Evolutionary conservation across 2,888 invertebrate genomes (phyloP).

Genomic region (Keiferia lycopersicella): DNA sequence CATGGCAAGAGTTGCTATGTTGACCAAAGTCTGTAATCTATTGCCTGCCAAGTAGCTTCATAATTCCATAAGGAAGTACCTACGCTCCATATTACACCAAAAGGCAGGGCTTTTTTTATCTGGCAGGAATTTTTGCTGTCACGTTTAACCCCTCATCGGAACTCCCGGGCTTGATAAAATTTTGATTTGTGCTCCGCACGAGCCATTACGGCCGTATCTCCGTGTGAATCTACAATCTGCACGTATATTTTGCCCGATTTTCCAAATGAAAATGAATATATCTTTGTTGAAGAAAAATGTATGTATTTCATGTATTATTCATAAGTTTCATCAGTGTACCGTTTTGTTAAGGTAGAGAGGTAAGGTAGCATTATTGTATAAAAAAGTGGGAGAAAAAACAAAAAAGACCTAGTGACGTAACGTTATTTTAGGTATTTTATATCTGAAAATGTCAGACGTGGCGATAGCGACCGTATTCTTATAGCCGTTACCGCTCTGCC

Average conservation of each 20-base stretch:
- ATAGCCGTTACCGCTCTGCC: no score
- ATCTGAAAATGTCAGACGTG: neutral
- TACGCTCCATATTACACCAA: neutral
- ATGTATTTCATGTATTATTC: slow-evolving; percentile 21
- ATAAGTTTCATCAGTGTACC: slow-evolving; percentile 16
- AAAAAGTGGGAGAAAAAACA: neutral
- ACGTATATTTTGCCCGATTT: slow-evolving; percentile 18
- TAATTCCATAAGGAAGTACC: neutral
- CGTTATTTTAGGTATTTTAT: slow-evolving; percentile 4
- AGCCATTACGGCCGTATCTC: slow-evolving; percentile 10
- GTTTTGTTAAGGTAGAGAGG: slow-evolving; percentile 8
- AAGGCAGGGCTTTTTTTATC: neutral
- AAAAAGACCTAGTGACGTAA: no score
- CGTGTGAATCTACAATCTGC: slow-evolving; percentile 18
- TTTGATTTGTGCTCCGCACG: slow-evolving; percentile 21
- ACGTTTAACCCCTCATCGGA: slow-evolving; percentile 17
- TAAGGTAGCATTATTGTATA: slow-evolving; percentile 7
- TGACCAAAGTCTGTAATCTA: no score
- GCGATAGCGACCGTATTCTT: no score
- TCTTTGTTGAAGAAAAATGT: slow-evolving; percentile 19
- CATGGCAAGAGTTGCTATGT: no score
- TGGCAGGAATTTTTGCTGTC: neutral
- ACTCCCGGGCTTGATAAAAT: slow-evolving; percentile 21
- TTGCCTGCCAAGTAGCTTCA: no score
- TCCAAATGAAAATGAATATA: slow-evolving; percentile 23